Base-by-base conservation (phyloP, 2,888 invertebrate species). In the Latheticus oryzae region DNA sequence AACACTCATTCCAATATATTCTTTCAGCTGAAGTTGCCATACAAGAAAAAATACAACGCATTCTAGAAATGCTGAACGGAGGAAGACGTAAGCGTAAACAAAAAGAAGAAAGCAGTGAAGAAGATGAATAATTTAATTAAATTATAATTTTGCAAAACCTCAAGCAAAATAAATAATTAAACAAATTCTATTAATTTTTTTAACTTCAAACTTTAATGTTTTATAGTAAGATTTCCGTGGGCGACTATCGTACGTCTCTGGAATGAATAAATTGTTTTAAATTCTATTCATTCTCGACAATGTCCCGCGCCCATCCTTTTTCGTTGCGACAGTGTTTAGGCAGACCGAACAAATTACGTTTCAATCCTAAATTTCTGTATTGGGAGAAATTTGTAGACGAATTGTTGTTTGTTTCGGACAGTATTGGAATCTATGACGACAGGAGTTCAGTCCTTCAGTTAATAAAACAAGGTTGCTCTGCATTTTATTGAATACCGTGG, bases 391-490 rank as follows among this genome's bases (percentile, higher is more conserved):
- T 55, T 37, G 43, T 57, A 42, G 19, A 32, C 15, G 43, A 51
- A 57, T 42, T 48, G 56, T 50, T 50, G 42, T 43, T 52, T 57
- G 57, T 57, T 57, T 42, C 45, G 28, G 51, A 43, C 57, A 57
- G 57, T 52, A 57, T 57, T 57, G 45, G 43, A 57, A 57, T 57
- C 51, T 57, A 57, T 57, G 51, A 51, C 48, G 56, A 33, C 48
- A 50, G 51, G 26, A 43, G 51, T 52, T 37, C 26, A 35, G 48
- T 45, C 45, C 45, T 54, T 45, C 32, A 45, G 37, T 55, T 55
- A 55, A 55, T 55, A 55, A 55, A 55, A 55, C 55, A 55, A 55
- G 47, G 47, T 55, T 55, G 47, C 48, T 55, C 55, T 55, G 55
- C 48, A 55, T 55, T 55, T 55, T 55, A 55, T 55, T 55, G 55